A percentile compares a stretch with the other conserved stretches of the same genome.
phyloP scores from a whole-genome alignment of 2,797 vertebrate genomes.

The Sebastes iracundus region DNA sequence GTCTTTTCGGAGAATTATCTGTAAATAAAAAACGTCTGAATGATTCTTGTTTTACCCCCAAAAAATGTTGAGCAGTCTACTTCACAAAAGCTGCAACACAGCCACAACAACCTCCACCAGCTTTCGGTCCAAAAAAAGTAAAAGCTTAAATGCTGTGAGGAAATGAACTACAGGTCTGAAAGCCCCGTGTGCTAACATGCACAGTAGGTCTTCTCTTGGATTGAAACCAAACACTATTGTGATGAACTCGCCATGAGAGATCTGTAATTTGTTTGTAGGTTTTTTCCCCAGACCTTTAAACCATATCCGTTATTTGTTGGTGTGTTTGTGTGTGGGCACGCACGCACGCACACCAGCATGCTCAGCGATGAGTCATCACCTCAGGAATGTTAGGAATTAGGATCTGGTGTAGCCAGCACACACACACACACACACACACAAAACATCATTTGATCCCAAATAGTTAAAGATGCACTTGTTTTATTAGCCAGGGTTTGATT shows the following conservation, averaged over 20 bases:
- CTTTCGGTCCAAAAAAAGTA: background rate
- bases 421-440: background rate
- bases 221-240: background rate
- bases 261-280: too few species aligned
- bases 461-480: background rate
- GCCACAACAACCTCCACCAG: background rate
- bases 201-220: too few species aligned
- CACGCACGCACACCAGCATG: background rate
- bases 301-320: background rate
- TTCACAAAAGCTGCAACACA: background rate
- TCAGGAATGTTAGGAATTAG: constrained; percentile 49
- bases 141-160: background rate
- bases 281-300: background rate
- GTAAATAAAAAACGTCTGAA: background rate
- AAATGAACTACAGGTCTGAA: background rate
- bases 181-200: too few species aligned
- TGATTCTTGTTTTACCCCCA: background rate
- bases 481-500: background rate
- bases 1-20: background rate
- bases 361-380: constrained; percentile 19
- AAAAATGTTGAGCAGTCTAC: background rate
- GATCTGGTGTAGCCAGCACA: background rate
- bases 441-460: background rate
- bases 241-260: background rate
- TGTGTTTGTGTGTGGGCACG: background rate